Base-by-base conservation (phyloP, 2,888 invertebrate genomes). In the Pedicia rivosa region DNA sequence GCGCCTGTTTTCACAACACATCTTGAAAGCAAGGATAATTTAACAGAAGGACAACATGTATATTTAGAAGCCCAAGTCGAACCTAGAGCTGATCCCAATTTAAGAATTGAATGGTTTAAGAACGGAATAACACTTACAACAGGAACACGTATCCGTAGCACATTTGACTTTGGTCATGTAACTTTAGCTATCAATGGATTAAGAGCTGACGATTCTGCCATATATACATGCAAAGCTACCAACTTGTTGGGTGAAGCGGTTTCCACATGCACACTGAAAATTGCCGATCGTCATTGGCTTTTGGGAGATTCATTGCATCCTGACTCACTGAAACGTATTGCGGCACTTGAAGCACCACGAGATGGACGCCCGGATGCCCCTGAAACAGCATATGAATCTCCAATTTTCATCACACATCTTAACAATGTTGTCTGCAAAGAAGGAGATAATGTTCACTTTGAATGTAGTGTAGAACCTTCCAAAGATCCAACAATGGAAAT, bases 1-100 rank as follows among this genome's bases (percentile, higher is more conserved):
- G 87, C 92, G 32, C 94, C 94, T 17, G 88, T 91, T n/a, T 94
- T 94, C 54, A 91, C 88, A 3, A 88, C 86, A 16, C 91, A 92
- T 52, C 68, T 94, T 36, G 74, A 82, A 62, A 81, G 82, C 59
- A 75, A 71, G 50, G 87, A 87, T 50, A 81, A 81, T 51, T 64
- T 88, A 4, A 69, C 75, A 41, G 90, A 91, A 67, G 84, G 86
- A 5, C 83, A 87, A 56, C 83, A 83, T 51, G 79, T 90, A 3
- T 76, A 78, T 49, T 59, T 91, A 37, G 88, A 90, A 61, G 90
- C 87, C 35, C 86, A 86, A 59, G 87, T 91, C 9, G 88, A 90
- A 52, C 91, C 91, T 9, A 70, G 86, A 46, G 79, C 83, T 5
- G 90, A 90, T 66, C 84, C 88, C 1, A 81, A 88, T 52, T 65